Evolutionary conservation across 2,888 invertebrate genomes (phyloP).

Genomic region (Lysandra coridon): DNA sequence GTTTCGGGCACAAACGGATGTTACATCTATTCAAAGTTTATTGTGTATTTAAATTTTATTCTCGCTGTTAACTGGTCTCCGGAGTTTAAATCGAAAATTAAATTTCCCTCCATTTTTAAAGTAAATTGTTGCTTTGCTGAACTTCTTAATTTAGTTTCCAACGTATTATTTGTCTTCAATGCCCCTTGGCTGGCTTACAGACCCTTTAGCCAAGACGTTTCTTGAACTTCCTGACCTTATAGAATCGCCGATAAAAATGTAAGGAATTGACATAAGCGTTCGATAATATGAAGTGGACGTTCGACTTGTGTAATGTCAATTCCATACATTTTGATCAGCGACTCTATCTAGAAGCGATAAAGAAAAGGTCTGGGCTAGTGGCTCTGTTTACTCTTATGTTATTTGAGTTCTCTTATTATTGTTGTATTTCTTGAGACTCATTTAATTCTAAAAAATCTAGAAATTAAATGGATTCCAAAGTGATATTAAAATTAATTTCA

Average conservation of each 20-base stretch:
- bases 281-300: no score
- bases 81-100: constrained; percentile 34
- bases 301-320: no score
- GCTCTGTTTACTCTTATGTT: neutral
- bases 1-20: neutral
- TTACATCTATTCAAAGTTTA: constrained; percentile 32
- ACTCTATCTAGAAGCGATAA: no score
- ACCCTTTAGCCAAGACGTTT: no score
- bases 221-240: no score
- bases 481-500: no score
- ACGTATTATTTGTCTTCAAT: neutral
- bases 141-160: neutral
- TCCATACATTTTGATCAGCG: no score
- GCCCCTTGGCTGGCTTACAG: neutral
- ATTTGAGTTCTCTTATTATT: neutral
- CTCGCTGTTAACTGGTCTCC: constrained; percentile 31
- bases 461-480: no score
- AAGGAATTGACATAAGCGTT: no score
- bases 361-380: no score
- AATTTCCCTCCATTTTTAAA: neutral
- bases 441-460: neutral
- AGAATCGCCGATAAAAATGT: no score
- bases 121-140: constrained; percentile 8
- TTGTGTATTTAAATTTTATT: constrained; percentile 34
- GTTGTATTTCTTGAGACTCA: neutral